Percentiles rank a stretch among this genome's conserved stretches.
Conservation (phyloP, 1,140 invertebrate genomes). For the Rhagoletis pomonella region DNA sequence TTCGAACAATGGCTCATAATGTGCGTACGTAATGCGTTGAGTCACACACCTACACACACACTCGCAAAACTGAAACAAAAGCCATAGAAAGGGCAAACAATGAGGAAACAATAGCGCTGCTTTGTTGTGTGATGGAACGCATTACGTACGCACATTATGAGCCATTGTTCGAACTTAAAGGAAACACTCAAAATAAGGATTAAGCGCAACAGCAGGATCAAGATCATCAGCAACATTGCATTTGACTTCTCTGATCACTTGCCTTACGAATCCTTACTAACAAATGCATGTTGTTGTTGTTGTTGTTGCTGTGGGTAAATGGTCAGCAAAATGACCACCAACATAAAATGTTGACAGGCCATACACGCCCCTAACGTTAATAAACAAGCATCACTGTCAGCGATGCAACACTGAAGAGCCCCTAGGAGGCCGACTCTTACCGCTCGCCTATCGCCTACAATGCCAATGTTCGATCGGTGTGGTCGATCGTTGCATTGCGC, state of each 20-base stretch:
- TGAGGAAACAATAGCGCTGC: neutral
- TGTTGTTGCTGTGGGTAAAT: constrained; percentile 14
- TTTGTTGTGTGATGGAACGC: constrained; percentile 62
- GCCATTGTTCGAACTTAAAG: constrained; percentile 29
- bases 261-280: no score
- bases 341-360: constrained; percentile 73
- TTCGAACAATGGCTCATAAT: constrained; percentile 37
- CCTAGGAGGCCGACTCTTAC: neutral
- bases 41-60: neutral
- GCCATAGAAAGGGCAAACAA: constrained; percentile 14
- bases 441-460: constrained; percentile 21
- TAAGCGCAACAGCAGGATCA: constrained; percentile 15
- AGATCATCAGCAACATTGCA: constrained; percentile 32
- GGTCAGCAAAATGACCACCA: constrained; percentile 64
- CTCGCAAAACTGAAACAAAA: constrained; percentile 22
- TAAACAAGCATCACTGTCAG: constrained; percentile 55
- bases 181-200: constrained; percentile 51
- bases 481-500: neutral
- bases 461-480: neutral
- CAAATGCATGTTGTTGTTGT: neutral
- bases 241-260: neutral
- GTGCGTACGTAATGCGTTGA: neutral
- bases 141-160: constrained; percentile 58
- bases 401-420: neutral
- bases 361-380: constrained; percentile 71